phyloP scores from a whole-genome alignment of 2,113 vertebrate genomes.

The Chinchilla lanigera region DNA sequence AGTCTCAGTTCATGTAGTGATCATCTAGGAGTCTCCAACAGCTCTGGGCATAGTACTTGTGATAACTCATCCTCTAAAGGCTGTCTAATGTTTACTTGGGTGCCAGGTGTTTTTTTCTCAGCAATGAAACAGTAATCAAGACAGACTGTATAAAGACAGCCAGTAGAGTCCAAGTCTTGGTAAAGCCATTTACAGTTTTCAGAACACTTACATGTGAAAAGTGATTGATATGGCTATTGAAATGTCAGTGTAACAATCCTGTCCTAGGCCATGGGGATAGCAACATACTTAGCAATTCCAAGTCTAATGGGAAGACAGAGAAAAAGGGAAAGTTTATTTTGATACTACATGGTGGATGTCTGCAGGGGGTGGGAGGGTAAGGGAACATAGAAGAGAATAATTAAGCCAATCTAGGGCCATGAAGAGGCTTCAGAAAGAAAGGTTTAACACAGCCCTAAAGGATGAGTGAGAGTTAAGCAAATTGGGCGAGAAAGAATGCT shows the following conservation, averaged over 20 bases:
- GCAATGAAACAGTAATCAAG: background rate
- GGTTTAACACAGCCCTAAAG: conserved; percentile 11
- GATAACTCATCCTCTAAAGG: background rate
- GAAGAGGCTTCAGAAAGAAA: conserved; percentile 24
- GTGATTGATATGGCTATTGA: background rate
- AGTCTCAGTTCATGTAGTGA: background rate
- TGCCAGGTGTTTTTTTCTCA: background rate
- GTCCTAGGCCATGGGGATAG: background rate
- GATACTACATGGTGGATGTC: background rate
- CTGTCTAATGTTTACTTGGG: conserved; percentile 3
- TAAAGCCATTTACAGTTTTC: background rate
- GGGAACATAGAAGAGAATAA: background rate
- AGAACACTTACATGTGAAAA: background rate
- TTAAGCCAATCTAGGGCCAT: background rate
- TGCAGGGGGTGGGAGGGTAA: background rate
- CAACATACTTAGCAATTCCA: conserved; percentile 17
- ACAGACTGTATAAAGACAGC: background rate
- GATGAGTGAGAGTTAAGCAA: conserved; percentile 28
- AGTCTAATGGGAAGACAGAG: conserved; percentile 28
- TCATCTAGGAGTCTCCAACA: conserved; percentile 15
- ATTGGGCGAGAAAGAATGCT: background rate
- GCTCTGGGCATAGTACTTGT: conserved; percentile 13
- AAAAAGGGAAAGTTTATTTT: conserved; percentile 26
- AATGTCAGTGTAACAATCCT: background rate
- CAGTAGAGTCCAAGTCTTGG: background rate